Conservation (phyloP, 2,113 vertebrate genomes). For the Nestor notabilis region DNA sequence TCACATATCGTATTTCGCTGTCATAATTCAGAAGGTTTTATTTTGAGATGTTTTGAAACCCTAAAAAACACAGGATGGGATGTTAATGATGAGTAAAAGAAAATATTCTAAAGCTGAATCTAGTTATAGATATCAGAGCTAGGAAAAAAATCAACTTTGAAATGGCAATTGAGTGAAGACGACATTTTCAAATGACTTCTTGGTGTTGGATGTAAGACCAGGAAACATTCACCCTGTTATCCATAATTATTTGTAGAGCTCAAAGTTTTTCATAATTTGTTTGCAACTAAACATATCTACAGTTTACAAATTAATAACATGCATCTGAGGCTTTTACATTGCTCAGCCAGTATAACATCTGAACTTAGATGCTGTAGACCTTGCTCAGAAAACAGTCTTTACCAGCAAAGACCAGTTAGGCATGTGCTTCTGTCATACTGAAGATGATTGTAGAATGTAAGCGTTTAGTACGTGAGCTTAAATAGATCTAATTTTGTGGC, state of each 20-base stretch:
- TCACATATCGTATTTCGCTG: neutral
- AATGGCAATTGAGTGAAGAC: neutral
- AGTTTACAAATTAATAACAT: neutral
- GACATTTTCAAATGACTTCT: neutral
- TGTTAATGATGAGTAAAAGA: neutral
- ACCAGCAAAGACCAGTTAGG: neutral
- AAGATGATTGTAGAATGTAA: neutral
- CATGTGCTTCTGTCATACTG: neutral
- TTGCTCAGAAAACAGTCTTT: neutral
- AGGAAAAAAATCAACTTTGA: neutral
- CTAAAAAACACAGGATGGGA: neutral
- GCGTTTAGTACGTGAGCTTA: neutral
- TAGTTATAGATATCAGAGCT: neutral
- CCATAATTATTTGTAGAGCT: neutral
- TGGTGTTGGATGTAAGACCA: neutral
- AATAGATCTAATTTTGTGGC: neutral
- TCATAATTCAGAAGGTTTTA: rapidly evolving
- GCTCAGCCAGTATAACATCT: neutral
- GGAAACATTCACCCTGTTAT: neutral
- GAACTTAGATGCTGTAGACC: neutral
- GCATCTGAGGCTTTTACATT: neutral
- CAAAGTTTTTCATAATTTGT: neutral
- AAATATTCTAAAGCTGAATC: neutral
- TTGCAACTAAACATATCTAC: neutral
- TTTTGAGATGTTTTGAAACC: neutral